phyloP scores from a whole-genome alignment of 2,113 vertebrate genomes.

The Varanus komodoensis region DNA sequence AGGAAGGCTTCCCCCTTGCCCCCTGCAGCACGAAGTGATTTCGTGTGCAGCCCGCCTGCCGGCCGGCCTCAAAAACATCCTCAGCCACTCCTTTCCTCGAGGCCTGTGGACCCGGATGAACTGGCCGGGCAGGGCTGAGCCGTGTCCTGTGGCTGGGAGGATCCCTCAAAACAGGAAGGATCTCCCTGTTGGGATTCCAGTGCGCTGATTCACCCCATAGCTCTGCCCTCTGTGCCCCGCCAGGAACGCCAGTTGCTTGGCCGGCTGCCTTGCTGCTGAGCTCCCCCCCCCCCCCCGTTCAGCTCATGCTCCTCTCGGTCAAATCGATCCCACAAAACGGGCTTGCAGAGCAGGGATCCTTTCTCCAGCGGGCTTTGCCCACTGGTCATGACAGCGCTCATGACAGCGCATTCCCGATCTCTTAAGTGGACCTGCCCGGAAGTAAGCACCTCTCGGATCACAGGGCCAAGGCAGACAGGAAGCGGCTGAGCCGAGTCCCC shows the following conservation, averaged over 20 bases:
- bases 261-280: not conserved
- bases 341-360: not conserved
- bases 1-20: no score
- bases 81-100: no score
- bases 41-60: no score
- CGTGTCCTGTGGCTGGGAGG: not conserved
- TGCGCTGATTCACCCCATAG: not conserved
- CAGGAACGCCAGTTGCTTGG: not conserved
- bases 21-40: no score
- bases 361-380: no score
- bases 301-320: not conserved
- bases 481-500: not conserved
- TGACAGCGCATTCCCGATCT: accelerated
- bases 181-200: conserved; percentile 7
- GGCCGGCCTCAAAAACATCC: no score
- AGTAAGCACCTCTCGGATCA: not conserved
- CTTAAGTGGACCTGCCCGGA: no score
- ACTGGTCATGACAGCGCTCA: no score
- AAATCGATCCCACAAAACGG: not conserved
- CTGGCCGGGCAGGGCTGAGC: not conserved
- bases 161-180: conserved; percentile 8
- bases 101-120: not conserved
- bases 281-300: not conserved
- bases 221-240: not conserved
- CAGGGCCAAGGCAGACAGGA: no score